These are phyloP conservation scores for Phocoena sinus DNA, from an alignment of 2,113 vertebrate species.

Conservation along the genomic window DNA sequence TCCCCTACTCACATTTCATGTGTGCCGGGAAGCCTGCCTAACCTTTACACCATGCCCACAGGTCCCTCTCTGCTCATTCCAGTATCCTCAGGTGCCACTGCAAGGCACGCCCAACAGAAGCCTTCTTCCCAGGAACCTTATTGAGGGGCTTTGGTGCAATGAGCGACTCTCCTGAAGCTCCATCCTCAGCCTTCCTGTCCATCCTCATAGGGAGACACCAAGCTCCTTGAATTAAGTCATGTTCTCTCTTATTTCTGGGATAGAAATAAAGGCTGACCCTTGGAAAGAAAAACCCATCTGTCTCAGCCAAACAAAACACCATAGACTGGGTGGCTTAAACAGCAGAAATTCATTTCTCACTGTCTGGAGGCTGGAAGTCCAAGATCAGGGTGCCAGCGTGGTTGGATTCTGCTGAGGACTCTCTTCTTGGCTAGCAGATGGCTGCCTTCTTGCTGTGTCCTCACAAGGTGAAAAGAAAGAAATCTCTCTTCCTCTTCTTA, in stretches of 20 bases:
- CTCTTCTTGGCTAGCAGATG: background rate
- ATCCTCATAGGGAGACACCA: background rate
- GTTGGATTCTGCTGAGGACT: background rate
- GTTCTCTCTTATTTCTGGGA: background rate
- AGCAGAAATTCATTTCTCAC: background rate
- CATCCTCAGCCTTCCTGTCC: background rate
- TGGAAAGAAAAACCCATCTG: background rate
- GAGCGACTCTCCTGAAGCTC: background rate
- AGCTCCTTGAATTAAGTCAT: background rate
- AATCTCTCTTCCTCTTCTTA: background rate
- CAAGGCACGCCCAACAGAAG: background rate
- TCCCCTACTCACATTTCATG: background rate
- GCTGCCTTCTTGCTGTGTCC: background rate
- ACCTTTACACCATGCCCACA: background rate
- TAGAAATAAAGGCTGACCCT: background rate
- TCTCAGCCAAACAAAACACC: background rate
- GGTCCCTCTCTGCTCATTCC: background rate
- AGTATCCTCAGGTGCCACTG: background rate
- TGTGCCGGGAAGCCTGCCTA: background rate
- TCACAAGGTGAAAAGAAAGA: background rate
- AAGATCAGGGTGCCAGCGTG: background rate
- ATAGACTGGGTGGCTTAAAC: background rate
- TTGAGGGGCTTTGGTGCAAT: background rate
- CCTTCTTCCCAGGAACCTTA: background rate
- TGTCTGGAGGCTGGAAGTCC: background rate